Conservation (phyloP, 2,113 vertebrate species). For the Callorhinus ursinus region DNA sequence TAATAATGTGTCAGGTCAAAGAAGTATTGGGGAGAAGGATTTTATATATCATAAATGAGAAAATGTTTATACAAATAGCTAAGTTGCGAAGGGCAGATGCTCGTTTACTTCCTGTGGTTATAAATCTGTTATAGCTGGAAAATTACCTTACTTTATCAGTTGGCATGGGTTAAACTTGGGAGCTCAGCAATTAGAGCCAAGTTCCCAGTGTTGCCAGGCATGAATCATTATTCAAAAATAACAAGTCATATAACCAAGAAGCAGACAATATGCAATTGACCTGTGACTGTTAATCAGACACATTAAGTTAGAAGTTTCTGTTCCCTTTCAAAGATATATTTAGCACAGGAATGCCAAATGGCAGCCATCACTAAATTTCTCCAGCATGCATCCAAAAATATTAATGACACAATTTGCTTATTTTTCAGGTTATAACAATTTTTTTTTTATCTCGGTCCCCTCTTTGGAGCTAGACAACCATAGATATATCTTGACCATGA, state of each 20-base stretch:
- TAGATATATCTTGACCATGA: not conserved
- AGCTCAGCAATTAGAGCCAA: not conserved
- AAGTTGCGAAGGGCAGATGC: not conserved
- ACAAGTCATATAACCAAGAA: not conserved
- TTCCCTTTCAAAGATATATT: not conserved
- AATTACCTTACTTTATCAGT: not conserved
- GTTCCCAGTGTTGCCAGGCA: not conserved
- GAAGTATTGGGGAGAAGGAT: not conserved
- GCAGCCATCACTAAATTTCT: not conserved
- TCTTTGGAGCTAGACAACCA: not conserved
- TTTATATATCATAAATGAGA: slow-evolving; percentile 32
- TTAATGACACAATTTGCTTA: not conserved
- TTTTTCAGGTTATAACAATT: not conserved
- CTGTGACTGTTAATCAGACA: slow-evolving; percentile 15
- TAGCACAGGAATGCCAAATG: not conserved
- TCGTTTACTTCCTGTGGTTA: not conserved
- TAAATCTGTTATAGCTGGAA: slow-evolving; percentile 19
- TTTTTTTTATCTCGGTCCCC: not conserved
- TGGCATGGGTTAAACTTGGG: not conserved
- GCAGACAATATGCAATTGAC: slow-evolving; percentile 38
- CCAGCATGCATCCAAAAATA: not conserved
- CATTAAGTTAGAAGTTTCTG: not conserved
- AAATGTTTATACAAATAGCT: slow-evolving; percentile 40
- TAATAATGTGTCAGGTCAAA: slow-evolving; percentile 60
- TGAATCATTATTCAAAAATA: slow-evolving; percentile 49